These are phyloP conservation scores for Streptopelia turtur DNA, from an alignment of 2,797 vertebrate species.

Conservation along the genomic window DNA sequence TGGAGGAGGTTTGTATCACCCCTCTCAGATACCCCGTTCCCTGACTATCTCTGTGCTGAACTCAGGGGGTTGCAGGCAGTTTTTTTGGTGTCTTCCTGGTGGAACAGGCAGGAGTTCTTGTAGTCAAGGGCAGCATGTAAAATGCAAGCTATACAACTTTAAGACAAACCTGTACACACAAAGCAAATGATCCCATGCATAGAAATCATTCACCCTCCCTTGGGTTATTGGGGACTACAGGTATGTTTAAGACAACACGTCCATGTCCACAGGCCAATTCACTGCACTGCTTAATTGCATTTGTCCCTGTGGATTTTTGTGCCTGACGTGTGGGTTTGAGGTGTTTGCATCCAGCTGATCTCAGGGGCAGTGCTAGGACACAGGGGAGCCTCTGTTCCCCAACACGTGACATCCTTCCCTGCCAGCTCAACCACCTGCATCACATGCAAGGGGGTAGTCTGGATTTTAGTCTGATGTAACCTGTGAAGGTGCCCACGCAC, in stretches of 20 bases:
- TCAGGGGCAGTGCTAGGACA: neutral
- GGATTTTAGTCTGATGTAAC: neutral
- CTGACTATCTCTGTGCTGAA: neutral
- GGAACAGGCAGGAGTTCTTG: neutral
- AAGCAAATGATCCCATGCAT: neutral
- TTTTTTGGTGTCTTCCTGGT: neutral
- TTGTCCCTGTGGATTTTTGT: neutral
- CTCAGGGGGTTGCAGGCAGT: neutral
- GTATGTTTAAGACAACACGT: neutral
- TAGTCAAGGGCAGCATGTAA: neutral
- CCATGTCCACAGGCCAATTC: neutral
- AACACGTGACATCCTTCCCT: neutral
- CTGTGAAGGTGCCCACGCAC: neutral
- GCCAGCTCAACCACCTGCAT: neutral
- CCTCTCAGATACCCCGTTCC: neutral
- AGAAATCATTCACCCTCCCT: neutral
- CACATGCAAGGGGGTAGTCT: neutral
- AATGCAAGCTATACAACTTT: neutral
- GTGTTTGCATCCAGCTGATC: neutral
- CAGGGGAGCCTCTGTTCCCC: neutral
- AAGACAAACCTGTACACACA: neutral
- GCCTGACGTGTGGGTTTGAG: neutral
- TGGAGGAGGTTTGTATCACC: neutral
- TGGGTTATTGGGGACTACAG: neutral
- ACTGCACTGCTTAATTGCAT: neutral